Percentiles rank a stretch among this genome's conserved stretches.
Evolutionary conservation across 1,140 invertebrate species (phyloP).

Genomic region (Orussus abietinus): DNA sequence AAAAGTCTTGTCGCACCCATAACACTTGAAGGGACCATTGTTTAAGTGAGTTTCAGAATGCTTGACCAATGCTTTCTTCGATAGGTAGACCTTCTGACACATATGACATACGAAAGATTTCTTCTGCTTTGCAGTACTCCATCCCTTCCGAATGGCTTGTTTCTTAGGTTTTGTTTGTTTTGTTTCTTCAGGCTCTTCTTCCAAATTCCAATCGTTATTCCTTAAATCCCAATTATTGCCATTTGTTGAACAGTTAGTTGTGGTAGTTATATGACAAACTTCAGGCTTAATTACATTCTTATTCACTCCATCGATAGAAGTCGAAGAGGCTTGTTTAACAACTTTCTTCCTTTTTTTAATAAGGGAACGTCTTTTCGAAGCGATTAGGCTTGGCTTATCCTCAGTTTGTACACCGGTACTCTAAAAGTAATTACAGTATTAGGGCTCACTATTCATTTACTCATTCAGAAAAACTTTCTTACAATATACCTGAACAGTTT

Average conservation of each 20-base stretch:
- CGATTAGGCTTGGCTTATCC: too few relatives aligned
- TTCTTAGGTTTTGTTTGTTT: neutral
- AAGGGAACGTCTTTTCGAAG: neutral
- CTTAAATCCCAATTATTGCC: neutral
- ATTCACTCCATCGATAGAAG: neutral
- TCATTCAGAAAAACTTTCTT: neutral
- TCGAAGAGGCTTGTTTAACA: neutral
- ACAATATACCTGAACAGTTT: neutral
- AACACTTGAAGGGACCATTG: neutral
- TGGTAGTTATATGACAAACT: neutral
- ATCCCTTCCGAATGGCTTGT: neutral
- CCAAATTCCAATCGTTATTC: neutral
- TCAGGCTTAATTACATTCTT: neutral
- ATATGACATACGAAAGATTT: neutral
- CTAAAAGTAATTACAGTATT: neutral
- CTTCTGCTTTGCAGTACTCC: neutral
- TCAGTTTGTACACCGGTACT: constrained; percentile 7
- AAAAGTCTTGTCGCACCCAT: neutral
- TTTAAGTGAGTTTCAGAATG: constrained; percentile 7
- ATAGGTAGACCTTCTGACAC: constrained; percentile 3
- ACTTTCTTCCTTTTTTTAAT: neutral
- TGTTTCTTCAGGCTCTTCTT: too few relatives aligned
- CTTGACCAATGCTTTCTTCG: constrained; percentile 8
- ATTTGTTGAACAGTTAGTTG: neutral
- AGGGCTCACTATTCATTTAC: neutral